Evolutionary conservation across 2,888 invertebrate species (phyloP).

Genomic region (Sinodicranocentrus sp.): DNA sequence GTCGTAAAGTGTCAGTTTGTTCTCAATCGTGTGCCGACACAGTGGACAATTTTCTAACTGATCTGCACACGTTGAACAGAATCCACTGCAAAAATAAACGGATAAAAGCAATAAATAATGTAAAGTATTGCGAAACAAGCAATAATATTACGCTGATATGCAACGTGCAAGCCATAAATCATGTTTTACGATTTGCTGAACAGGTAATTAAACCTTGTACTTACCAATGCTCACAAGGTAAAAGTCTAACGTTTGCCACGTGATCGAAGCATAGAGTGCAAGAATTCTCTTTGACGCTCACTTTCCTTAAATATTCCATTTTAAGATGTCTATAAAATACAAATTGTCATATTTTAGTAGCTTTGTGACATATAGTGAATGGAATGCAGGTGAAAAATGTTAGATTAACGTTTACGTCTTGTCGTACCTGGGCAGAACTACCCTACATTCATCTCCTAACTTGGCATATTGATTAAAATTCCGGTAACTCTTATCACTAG

Average conservation of each 20-base stretch:
- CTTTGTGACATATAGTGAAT: background rate
- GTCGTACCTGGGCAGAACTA: conserved; percentile 86
- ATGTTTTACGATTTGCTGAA: background rate
- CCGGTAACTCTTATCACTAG: conserved; percentile 83
- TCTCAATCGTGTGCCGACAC: conserved; percentile 86
- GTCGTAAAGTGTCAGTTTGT: conserved; percentile 77
- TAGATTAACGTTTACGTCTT: background rate
- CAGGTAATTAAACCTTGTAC: conserved; percentile 68
- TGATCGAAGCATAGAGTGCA: conserved; percentile 93
- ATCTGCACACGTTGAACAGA: conserved; percentile 88
- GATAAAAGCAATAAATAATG: background rate
- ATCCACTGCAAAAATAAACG: conserved; percentile 83
- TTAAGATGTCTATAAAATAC: conserved; percentile 83
- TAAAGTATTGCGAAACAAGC: conserved; percentile 18
- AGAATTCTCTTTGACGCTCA: conserved; percentile 88
- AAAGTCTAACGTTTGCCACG: conserved; percentile 83
- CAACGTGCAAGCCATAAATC: no score
- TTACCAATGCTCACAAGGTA: conserved; percentile 86
- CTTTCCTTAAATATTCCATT: conserved; percentile 85
- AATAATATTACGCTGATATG: conserved; percentile 7
- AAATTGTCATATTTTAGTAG: no score
- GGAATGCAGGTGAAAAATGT: conserved; percentile 19
- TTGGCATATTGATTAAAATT: conserved; percentile 88
- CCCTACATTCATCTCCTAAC: conserved; percentile 88
- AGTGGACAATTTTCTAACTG: conserved; percentile 92